These are phyloP conservation scores for Poeciliopsis presidionis DNA, from an alignment of 2,797 vertebrate species.

Conservation along the genomic window DNA sequence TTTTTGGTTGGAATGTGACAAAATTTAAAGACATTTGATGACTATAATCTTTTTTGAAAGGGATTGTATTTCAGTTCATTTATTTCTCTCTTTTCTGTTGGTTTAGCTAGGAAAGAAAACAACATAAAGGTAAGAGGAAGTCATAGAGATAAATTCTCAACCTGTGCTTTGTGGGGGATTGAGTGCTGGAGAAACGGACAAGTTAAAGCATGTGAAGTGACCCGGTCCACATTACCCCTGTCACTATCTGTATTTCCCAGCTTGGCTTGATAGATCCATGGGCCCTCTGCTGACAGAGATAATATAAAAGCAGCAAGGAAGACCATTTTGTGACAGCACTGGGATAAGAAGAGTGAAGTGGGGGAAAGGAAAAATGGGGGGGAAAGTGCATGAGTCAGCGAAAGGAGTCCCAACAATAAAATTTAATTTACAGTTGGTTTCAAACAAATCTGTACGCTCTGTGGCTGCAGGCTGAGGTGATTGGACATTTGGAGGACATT, in stretches of 20 bases:
- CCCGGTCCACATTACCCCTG: conserved; percentile 71
- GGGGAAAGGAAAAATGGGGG: conserved; percentile 31
- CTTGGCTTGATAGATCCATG: conserved; percentile 76
- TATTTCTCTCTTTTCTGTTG: conserved; percentile 26
- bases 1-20: not conserved
- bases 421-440: conserved; percentile 82
- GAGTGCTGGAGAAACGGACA: conserved; percentile 48
- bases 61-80: conserved; percentile 12
- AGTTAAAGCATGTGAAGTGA: conserved; percentile 71
- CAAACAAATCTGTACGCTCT: conserved; percentile 68
- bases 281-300: conserved; percentile 73
- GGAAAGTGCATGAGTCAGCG: conserved; percentile 79
- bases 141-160: conserved; percentile 54
- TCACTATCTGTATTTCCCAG: conserved; percentile 76
- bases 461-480: conserved; percentile 50
- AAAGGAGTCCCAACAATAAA: conserved; percentile 80
- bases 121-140: conserved; percentile 53
- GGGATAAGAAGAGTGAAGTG: conserved; percentile 52
- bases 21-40: not conserved
- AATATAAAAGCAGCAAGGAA: conserved; percentile 71
- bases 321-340: conserved; percentile 76
- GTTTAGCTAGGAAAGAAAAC: conserved; percentile 34
- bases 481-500: conserved; percentile 77
- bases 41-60: not conserved
- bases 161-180: conserved; percentile 52